phyloP scores from a whole-genome alignment of 1,140 invertebrate species.

The Papilio helenus region DNA sequence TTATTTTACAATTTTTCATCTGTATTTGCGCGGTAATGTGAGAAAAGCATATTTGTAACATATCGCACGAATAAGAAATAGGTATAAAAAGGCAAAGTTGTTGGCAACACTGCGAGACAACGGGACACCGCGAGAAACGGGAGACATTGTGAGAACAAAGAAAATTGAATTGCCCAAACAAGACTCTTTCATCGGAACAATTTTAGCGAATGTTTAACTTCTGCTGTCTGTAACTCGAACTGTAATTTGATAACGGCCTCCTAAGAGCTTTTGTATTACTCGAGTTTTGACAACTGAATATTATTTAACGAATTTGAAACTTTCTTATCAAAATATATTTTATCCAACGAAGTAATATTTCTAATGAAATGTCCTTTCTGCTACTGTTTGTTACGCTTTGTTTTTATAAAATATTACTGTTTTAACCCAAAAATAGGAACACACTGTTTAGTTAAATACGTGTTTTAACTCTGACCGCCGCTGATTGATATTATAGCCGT shows the following conservation, averaged over 20 bases:
- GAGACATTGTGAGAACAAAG: background rate
- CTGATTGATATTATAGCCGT: too few relatives aligned
- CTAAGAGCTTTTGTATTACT: background rate
- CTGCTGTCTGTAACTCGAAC: background rate
- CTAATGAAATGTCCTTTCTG: too few relatives aligned
- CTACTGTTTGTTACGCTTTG: too few relatives aligned
- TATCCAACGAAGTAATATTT: too few relatives aligned
- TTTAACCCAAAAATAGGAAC: too few relatives aligned
- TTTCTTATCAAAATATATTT: background rate
- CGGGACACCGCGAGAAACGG: too few relatives aligned
- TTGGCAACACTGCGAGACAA: too few relatives aligned
- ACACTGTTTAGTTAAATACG: too few relatives aligned
- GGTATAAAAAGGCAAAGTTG: background rate
- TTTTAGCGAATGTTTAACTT: conserved; percentile 17
- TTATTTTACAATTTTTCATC: too few relatives aligned
- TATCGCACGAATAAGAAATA: background rate
- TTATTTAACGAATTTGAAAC: conserved; percentile 3
- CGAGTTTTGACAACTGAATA: conserved; percentile 7
- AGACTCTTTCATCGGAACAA: conserved; percentile 12
- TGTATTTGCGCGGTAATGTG: too few relatives aligned
- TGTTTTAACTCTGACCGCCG: too few relatives aligned
- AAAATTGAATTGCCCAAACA: conserved; percentile 13
- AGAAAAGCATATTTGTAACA: background rate
- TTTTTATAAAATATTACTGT: too few relatives aligned
- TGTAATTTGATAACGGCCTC: conserved; percentile 8